These are phyloP conservation scores for Laspeyria flexula DNA, from an alignment of 2,888 invertebrate species.

Conservation along the genomic window DNA sequence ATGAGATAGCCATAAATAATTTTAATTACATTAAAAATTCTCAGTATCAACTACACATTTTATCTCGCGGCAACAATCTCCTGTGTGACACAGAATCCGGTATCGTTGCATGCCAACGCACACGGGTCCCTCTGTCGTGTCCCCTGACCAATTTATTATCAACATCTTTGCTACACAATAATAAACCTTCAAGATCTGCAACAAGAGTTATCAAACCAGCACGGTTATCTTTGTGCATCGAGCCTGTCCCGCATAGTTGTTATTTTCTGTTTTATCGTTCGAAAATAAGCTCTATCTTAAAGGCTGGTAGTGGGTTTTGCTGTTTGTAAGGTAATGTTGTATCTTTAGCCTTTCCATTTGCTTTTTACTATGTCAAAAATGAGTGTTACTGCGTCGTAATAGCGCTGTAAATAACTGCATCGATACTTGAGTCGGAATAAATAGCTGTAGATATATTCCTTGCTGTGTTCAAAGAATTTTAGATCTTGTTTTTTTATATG, in stretches of 20 bases:
- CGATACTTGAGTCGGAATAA: slow-evolving; percentile 14
- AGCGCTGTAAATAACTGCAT: slow-evolving; percentile 41
- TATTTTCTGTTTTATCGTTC: neutral
- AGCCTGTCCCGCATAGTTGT: slow-evolving; percentile 30
- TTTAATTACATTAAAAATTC: slow-evolving; percentile 4
- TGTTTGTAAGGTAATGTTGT: slow-evolving; percentile 4
- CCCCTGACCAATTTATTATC: slow-evolving; percentile 43
- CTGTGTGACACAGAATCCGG: slow-evolving; percentile 53
- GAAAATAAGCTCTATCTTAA: neutral
- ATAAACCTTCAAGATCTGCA: slow-evolving; percentile 7
- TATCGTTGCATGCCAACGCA: slow-evolving; percentile 80
- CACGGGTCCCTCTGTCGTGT: slow-evolving; percentile 73
- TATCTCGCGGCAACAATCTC: slow-evolving; percentile 46
- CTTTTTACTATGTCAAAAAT: slow-evolving; percentile 32
- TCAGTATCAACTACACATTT: slow-evolving; percentile 3
- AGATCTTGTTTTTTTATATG: accelerated
- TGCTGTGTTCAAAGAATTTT: slow-evolving; percentile 5
- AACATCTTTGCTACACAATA: slow-evolving; percentile 20
- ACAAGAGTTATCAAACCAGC: slow-evolving; percentile 5
- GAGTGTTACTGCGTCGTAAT: slow-evolving; percentile 33
- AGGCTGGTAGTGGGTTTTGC: slow-evolving; percentile 3
- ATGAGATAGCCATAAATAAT: no score
- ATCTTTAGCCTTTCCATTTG: slow-evolving; percentile 19
- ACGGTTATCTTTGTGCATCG: slow-evolving; percentile 27
- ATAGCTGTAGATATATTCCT: slow-evolving; percentile 27